Base-by-base conservation (phyloP, 2,888 invertebrate species). In the Melinopterus prodromus region DNA sequence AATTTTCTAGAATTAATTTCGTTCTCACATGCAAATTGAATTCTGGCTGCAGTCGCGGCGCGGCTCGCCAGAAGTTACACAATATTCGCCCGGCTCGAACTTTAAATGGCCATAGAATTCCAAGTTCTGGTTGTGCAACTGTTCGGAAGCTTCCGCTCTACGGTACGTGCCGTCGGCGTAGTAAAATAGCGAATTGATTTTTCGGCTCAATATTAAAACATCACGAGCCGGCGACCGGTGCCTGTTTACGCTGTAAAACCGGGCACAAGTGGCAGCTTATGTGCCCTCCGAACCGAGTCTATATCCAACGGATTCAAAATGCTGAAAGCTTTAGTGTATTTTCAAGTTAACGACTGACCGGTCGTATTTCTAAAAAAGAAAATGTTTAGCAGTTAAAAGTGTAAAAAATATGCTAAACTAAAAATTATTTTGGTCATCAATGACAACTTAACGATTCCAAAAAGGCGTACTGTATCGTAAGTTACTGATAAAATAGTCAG, bases 1-100 rank as follows among this genome's bases (percentile, higher is more conserved):
- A 53, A 53, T 53, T 53, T 53, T 53, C 53, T 53, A 53, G 53
- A 53, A 53, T 53, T 53, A 53, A 53, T 53, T 53, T 53, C 53
- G 53, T 53, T 53, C 53, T 53, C 53, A 53, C 53, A 53, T 53
- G 53, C 53, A 53, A 53, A 53, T 53, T 53, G 53, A 53, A 53
- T 53, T 53, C 53, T 53, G 53, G 53, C 1, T 26, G 53, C 53
- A 53, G 53, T 53, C 53, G 7, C 53, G 53, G 53, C 53, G 2
- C 53, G 53, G 2, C 53, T 6, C 3, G 9, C 53, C 0, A 12
- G 53, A 53, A 53, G 53, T 53, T 53, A 53, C 53, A 53, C 53
- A 53, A 53, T 53, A 53, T 53, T 53, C 53, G 53, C 53, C 53
- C 53, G 3, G 53, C 9, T 12, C 53, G 12, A 53, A 53, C 53